phyloP scores from a whole-genome alignment of 2,888 invertebrate species.

The Tromatobia lineatoria region DNA sequence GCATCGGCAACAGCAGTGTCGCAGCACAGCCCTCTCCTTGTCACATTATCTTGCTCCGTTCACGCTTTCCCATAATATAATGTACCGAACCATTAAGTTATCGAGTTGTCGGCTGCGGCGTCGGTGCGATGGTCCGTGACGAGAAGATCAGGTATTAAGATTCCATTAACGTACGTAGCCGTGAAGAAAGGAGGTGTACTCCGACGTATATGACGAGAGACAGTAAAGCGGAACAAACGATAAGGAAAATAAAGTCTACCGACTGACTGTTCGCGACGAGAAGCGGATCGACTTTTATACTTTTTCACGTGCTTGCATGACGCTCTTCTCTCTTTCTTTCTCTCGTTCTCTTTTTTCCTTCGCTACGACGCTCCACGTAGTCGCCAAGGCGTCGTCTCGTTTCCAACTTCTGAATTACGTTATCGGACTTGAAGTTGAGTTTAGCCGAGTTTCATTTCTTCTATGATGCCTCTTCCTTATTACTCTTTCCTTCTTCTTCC shows the following conservation, averaged over 20 bases:
- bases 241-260: constrained; percentile 31
- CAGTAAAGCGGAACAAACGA: constrained; percentile 36
- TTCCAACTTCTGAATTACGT: constrained; percentile 54
- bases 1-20: constrained; percentile 18
- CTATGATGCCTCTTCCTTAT: neutral
- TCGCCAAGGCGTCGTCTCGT: constrained; percentile 23
- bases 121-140: constrained; percentile 37
- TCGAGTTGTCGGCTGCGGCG: constrained; percentile 43
- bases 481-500: neutral
- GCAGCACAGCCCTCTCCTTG: constrained; percentile 45
- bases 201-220: neutral
- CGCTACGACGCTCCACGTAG: neutral
- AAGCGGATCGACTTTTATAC: constrained; percentile 13
- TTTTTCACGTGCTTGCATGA: neutral
- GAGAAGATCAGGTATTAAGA: constrained; percentile 51
- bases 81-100: constrained; percentile 58
- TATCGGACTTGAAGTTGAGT: constrained; percentile 48
- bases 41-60: constrained; percentile 52
- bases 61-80: constrained; percentile 46
- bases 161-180: constrained; percentile 47
- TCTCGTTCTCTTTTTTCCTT: neutral
- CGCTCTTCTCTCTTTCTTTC: neutral
- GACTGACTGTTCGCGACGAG: neutral
- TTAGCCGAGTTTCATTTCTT: constrained; percentile 49
- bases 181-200: neutral